A percentile compares a stretch with the other conserved stretches of the same genome.
phyloP scores from a whole-genome alignment of 2,797 vertebrate genomes.

The Erethizon dorsatum region DNA sequence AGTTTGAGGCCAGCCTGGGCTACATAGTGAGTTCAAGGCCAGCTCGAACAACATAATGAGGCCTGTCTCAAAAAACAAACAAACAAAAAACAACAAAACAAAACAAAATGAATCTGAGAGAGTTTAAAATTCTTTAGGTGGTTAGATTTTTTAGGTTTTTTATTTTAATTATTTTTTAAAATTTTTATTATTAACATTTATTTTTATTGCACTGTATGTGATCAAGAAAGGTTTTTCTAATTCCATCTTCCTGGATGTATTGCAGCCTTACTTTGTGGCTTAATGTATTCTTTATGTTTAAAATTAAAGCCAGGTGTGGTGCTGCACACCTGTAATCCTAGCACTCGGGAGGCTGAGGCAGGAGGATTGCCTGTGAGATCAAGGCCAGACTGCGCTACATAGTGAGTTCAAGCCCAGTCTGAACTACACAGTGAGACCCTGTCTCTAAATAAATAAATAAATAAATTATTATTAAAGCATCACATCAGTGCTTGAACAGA shows the following conservation, averaged over 20 bases:
- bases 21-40: not conserved
- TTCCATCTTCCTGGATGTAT: not conserved
- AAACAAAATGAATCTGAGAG: not conserved
- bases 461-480: constrained; percentile 9
- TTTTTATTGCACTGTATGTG: not conserved
- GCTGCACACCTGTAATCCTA: not conserved
- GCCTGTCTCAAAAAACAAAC: not conserved
- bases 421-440: too few relatives aligned
- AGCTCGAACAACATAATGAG: not conserved
- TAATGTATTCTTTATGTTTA: constrained; percentile 51
- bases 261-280: constrained; percentile 8
- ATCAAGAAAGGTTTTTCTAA: constrained; percentile 6
- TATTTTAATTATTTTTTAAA: not conserved
- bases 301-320: not conserved
- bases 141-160: not conserved
- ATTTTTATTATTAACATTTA: constrained; percentile 7
- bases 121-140: not conserved
- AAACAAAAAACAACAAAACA: too few relatives aligned
- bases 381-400: too few relatives aligned
- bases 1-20: too few relatives aligned
- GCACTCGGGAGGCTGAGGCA: not conserved
- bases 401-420: too few relatives aligned
- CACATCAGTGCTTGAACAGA: not conserved
- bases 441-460: too few relatives aligned
- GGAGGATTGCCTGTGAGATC: too few relatives aligned